These are phyloP conservation scores for Hemicentrotus pulcherrimus DNA, from an alignment of 35 echinoderm and acorn worm genomes.

Conservation along the genomic window DNA sequence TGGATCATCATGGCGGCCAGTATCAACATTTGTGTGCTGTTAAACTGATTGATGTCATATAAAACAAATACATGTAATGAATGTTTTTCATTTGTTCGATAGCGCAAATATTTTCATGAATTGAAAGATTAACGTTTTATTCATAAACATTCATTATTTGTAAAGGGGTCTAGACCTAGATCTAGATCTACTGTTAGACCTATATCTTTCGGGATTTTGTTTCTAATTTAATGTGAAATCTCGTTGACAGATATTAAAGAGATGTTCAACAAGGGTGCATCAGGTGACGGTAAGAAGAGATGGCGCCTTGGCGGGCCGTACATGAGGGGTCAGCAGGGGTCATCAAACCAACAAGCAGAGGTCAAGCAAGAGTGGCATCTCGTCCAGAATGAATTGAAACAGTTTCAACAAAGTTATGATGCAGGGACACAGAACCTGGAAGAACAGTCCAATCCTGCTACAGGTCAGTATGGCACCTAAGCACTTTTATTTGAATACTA, in stretches of 20 bases:
- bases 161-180: no score
- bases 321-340: neutral
- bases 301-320: neutral
- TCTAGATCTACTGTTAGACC: no score
- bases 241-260: neutral
- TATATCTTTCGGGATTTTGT: no score
- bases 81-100: no score
- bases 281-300: neutral
- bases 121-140: no score
- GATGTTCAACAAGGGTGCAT: neutral
- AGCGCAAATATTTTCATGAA: no score
- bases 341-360: neutral
- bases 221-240: neutral
- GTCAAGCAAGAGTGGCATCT: neutral
- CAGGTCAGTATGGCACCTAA: neutral
- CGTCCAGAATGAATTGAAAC: neutral
- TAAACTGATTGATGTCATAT: no score
- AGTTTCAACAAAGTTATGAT: slow-evolving; percentile 1
- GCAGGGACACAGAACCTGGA: neutral
- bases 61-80: no score
- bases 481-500: neutral
- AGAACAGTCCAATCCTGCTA: neutral
- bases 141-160: no score
- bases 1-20: no score
- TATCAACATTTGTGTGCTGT: no score